Base-by-base conservation (phyloP, 2,797 vertebrate species). In the Tauraco hartlaubi region DNA sequence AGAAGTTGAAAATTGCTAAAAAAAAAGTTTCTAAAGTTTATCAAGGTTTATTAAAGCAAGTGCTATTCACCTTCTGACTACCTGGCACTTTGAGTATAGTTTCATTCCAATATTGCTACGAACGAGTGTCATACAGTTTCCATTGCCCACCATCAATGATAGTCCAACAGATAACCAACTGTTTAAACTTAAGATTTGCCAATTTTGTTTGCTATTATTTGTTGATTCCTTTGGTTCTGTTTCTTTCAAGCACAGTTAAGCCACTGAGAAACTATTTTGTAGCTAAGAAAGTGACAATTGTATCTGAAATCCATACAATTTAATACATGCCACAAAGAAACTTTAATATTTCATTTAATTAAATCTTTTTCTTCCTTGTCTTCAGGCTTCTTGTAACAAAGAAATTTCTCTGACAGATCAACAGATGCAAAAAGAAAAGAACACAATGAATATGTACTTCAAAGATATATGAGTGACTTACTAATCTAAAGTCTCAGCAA, bases 41-140 rank as follows among this genome's bases (percentile, higher is more conserved):
- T 16, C 4, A 10, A n/a, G 12, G 12, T 64, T 74, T 43, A 68
- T 9, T 18, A 7, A 62, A 58, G 16, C 67, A 28, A 67, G 56
- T 86, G 76, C 68, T 77, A 3, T 44, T 76, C n/a, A 33, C 29
- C 51, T 62, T 55, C 63, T 76, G 20, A 48, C 35, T 64, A 16
- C 63, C 25, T 22, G 9, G 33, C 23, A 22, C 31, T 35, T 41
- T 16, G 14, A 51, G 16, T 4, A 15, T 3, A n/a, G 52, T 2
- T 63, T 35, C 44, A 43, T 11, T 63, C 48, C 77, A 44, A 18
- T 35, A 35, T 16, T 7, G 1, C 23, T 33, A 51, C 37, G 46
- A 46, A 44, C 0, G 1, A 54, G 8, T 0, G 6, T 5, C 23
- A 31, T 1, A 4, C 1, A 9, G 19, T 31, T 43, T 29, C 33